A percentile compares a stretch with the other conserved stretches of the same genome.
phyloP scores from a whole-genome alignment of 2,797 vertebrate genomes.

The Periparus ater region DNA sequence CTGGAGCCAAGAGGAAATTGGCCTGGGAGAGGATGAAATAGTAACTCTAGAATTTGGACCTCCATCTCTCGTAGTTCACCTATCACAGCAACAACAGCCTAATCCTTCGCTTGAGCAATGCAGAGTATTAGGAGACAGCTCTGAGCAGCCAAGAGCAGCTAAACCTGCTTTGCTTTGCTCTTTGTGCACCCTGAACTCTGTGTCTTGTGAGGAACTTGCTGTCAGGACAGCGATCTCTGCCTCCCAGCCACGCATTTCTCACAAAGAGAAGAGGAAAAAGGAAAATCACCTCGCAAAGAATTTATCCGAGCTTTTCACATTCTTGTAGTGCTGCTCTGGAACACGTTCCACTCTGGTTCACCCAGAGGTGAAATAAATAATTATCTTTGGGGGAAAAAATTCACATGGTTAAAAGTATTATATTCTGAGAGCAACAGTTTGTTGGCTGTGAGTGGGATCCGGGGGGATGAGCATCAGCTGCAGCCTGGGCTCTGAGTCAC shows the following conservation, averaged over 20 bases:
- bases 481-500: conserved; percentile 49
- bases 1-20: conserved; percentile 54
- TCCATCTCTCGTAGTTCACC: conserved; percentile 13
- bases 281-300: background rate
- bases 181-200: conserved; percentile 6
- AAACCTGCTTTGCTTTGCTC: conserved; percentile 22
- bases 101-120: background rate
- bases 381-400: conserved; percentile 25
- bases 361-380: conserved; percentile 50
- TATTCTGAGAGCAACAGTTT: conserved; percentile 35
- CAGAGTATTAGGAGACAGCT: background rate
- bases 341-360: conserved; percentile 17
- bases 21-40: conserved; percentile 38
- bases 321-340: conserved; percentile 14
- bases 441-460: conserved; percentile 13
- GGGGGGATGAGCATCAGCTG: conserved; percentile 48
- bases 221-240: background rate
- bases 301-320: conserved; percentile 28
- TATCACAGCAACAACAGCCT: background rate
- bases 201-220: conserved; percentile 47
- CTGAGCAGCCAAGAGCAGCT: background rate
- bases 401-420: conserved; percentile 19
- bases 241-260: background rate
- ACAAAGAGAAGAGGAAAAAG: background rate
- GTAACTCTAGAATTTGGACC: conserved; percentile 30